Base-by-base conservation (phyloP, 2,888 invertebrate genomes). In the Yponomeuta cagnagella region DNA sequence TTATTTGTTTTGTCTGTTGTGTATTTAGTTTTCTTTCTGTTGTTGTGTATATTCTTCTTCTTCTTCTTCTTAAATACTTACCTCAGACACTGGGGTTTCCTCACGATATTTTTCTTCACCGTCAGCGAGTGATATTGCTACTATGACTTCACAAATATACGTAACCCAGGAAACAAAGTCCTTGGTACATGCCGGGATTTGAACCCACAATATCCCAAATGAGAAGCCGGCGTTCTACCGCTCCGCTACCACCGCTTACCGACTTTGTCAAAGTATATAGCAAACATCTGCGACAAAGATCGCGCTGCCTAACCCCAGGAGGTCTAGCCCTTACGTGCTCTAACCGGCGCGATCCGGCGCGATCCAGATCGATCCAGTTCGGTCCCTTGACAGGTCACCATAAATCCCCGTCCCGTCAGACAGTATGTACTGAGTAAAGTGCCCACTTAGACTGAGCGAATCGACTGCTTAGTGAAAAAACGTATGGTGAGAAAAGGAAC, bases 331-430 rank as follows among this genome's bases (percentile, higher is more conserved):
- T 65, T 31, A 65, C 65, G 65, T 65, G 65, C 65, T 33, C 31
- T 8, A 43, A 43, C 43, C 43, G 43, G 43, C 43, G 43, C 33
- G 30, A 64, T 2, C 68, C 68, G 70, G 67, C 70, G 67, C 63
- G 23, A 73, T 48, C 65, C 58, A 68, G 69, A 71, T 69, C 71
- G 48, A 71, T 68, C 70, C 74, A 71, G 63, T 70, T 67, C 70
- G 48, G 70, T 79, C 79, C 79, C 81, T 73, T 73, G 82, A 79
- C 82, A 77, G 75, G 73, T 75, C 77, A 78, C 85, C 82, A 87
- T 88, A 88, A 89, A 89, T 88, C 80, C 78, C 76, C 80, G 82
- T 85, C 84, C 78, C 70, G 68, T 72, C 78, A 78, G 80, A 76
- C 80, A 76, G 78, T 58, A 58, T 58, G 52, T 58, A 58, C 15